Conservation (phyloP, 2,797 vertebrate genomes). For the Emydoidea blandingii region DNA sequence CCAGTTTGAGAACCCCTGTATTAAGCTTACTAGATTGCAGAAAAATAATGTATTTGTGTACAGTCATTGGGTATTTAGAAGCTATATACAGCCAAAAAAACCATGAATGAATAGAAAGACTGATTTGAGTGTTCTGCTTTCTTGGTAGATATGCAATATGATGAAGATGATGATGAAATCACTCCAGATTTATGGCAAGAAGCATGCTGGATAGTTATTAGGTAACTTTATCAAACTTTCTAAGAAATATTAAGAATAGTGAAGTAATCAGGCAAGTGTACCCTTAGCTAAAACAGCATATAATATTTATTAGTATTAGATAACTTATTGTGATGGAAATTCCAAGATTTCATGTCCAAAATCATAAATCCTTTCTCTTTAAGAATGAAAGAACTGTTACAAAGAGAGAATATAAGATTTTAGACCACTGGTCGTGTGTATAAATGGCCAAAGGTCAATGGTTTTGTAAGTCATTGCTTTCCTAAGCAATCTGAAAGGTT, state of each 20-base stretch:
- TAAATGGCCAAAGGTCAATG: fast-evolving
- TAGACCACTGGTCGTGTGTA: neutral
- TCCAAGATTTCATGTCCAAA: fast-evolving
- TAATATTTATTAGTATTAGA: neutral
- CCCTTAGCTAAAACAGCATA: neutral
- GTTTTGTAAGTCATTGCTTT: neutral
- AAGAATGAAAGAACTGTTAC: neutral
- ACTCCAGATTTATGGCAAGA: slow-evolving; percentile 98
- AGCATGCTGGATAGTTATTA: slow-evolving; percentile 99
- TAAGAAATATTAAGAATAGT: neutral
- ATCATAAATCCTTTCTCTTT: fast-evolving
- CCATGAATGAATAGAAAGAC: fast-evolving
- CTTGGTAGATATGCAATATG: slow-evolving; percentile 93
- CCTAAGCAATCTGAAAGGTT: neutral
- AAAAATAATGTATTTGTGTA: neutral
- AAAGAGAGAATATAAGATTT: neutral
- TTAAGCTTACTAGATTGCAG: neutral
- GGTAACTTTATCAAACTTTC: slow-evolving; percentile 78
- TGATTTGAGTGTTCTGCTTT: fast-evolving
- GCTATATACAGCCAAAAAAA: neutral
- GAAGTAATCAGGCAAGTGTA: neutral
- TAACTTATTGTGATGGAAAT: neutral
- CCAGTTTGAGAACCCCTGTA: too few species aligned
- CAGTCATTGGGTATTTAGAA: neutral
- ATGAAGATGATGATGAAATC: slow-evolving; percentile 99